phyloP scores from a whole-genome alignment of 2,888 invertebrate species.

The Cheiracanthium punctorium region DNA sequence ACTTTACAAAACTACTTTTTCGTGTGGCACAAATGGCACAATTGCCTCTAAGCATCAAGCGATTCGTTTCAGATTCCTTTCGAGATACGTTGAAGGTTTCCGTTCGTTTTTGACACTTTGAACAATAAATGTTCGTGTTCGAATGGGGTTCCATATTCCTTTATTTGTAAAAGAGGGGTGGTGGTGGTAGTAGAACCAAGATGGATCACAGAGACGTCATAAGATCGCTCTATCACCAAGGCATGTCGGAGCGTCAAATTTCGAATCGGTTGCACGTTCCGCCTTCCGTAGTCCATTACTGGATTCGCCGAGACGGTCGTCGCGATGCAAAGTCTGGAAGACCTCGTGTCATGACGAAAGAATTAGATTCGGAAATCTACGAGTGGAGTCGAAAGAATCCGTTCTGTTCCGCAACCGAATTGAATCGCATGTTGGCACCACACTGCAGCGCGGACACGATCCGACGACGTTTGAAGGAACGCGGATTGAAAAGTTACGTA shows the following conservation, averaged over 20 bases:
- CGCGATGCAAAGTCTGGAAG: background rate
- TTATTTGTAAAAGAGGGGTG: too few species aligned
- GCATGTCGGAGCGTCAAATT: constrained; percentile 21
- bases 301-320: background rate
- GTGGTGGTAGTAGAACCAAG: background rate
- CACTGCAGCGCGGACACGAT: background rate
- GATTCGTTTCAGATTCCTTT: background rate
- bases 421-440: background rate
- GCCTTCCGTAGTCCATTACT: constrained; percentile 29
- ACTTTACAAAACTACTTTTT: constrained; percentile 2
- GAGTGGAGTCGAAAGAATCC: background rate
- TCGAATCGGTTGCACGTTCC: background rate
- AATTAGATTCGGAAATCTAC: background rate
- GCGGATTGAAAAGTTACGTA: background rate
- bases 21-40: background rate
- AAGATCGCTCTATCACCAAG: background rate
- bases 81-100: background rate
- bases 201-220: constrained; percentile 12
- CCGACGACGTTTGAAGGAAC: constrained; percentile 13
- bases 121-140: background rate
- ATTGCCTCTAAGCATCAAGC: background rate
- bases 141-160: background rate
- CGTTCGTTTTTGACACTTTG: background rate
- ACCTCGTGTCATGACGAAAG: background rate
- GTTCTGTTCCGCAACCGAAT: constrained; percentile 5